Conservation (phyloP, 2,113 vertebrate species). For the Diglossa brunneiventris region DNA sequence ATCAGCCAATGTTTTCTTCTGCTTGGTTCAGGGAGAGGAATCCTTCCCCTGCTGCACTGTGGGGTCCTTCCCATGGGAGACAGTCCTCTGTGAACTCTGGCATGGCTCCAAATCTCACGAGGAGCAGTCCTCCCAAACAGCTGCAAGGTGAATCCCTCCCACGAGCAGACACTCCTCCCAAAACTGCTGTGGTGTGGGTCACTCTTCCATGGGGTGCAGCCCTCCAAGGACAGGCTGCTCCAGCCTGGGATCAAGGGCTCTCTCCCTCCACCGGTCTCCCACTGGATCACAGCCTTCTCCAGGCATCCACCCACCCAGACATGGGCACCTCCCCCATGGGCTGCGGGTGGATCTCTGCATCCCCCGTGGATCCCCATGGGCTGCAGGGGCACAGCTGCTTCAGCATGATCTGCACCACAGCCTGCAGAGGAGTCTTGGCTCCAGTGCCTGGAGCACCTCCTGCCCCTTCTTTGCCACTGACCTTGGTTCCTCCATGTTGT, state of each 20-base stretch:
- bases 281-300: background rate
- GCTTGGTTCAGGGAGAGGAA: background rate
- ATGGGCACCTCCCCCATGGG: background rate
- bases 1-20: background rate
- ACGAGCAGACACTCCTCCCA: fast-evolving
- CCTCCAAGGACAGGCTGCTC: background rate
- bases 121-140: too few relatives aligned
- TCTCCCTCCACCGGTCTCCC: background rate
- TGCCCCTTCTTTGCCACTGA: background rate
- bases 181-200: fast-evolving
- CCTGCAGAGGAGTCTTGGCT: background rate
- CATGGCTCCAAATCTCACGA: fast-evolving
- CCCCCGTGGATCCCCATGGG: fast-evolving
- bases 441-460: fast-evolving
- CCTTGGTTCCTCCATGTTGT: too few relatives aligned
- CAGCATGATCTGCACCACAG: too few relatives aligned
- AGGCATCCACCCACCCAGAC: fast-evolving
- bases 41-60: fast-evolving
- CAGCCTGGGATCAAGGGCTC: background rate
- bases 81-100: background rate
- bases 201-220: too few relatives aligned
- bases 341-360: background rate
- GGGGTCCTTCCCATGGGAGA: background rate
- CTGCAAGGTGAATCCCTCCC: background rate
- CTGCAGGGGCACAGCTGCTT: background rate